phyloP scores from a whole-genome alignment of 2,797 vertebrate genomes.

The Sciaenops ocellatus region DNA sequence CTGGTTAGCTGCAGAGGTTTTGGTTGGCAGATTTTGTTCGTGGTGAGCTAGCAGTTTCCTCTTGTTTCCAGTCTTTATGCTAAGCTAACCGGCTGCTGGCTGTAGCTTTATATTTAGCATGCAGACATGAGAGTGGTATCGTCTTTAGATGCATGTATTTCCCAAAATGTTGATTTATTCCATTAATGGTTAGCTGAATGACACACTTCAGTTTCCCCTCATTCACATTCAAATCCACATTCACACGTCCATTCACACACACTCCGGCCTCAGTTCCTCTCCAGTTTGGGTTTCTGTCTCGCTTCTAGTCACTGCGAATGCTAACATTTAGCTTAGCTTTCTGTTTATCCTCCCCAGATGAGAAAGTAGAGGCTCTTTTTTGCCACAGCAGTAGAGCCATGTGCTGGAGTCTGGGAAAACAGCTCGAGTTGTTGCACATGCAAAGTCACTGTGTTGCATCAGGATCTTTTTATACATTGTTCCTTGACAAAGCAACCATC shows the following conservation, averaged over 20 bases:
- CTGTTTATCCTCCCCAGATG: neutral
- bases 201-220: neutral
- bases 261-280: neutral
- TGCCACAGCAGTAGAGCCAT: neutral
- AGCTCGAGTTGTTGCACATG: conserved; percentile 9
- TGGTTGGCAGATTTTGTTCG: too few relatives aligned
- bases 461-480: conserved; percentile 40
- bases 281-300: neutral
- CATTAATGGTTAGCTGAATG: neutral
- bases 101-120: neutral
- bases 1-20: neutral
- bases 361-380: neutral
- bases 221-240: neutral
- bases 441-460: conserved; percentile 42
- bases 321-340: neutral
- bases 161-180: neutral
- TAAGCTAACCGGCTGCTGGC: neutral
- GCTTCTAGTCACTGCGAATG: neutral
- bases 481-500: conserved; percentile 44
- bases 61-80: neutral
- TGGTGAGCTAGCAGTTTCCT: neutral
- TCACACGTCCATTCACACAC: neutral
- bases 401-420: conserved; percentile 20
- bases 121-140: neutral
- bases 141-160: neutral